Percentiles rank a stretch among this genome's conserved stretches.
phyloP scores from a whole-genome alignment of 1,140 invertebrate genomes.

The Drosophila willistoni region DNA sequence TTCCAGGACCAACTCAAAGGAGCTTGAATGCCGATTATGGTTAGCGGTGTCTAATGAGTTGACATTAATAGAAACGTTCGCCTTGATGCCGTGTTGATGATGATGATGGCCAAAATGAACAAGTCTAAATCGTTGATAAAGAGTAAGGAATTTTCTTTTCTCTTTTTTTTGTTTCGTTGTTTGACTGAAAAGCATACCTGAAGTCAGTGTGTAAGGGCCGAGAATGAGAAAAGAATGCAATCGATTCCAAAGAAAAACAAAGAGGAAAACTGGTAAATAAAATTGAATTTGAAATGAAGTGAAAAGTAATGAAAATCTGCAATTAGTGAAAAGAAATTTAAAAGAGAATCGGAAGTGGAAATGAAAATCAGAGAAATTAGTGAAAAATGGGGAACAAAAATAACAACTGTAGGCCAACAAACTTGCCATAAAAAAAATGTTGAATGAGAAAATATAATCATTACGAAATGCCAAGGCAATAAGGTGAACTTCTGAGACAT shows the following conservation, averaged over 20 bases:
- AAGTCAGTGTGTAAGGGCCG: constrained; percentile 7
- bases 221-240: constrained; percentile 4
- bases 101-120: not conserved
- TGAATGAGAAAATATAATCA: not conserved
- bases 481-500: not conserved
- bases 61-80: constrained; percentile 56
- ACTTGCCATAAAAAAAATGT: not conserved
- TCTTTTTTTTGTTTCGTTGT: not conserved
- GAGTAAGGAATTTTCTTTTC: constrained; percentile 6
- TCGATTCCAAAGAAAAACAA: not conserved
- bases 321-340: not conserved
- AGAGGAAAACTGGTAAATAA: not conserved
- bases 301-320: constrained; percentile 1
- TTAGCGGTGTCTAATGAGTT: constrained; percentile 67
- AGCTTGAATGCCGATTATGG: constrained; percentile 57
- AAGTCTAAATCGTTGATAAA: constrained; percentile 17
- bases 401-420: constrained; percentile 12
- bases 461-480: not conserved
- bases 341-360: not conserved
- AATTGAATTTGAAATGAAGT: constrained; percentile 9
- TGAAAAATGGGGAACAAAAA: constrained; percentile 21
- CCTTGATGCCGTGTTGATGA: constrained; percentile 10
- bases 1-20: constrained; percentile 14
- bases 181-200: constrained; percentile 1
- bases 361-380: constrained; percentile 9